Evolutionary conservation across 2,797 vertebrate species (phyloP), one percentile per base, ranked within the genome.

Genomic region (Iguana delicatissima): DNA sequence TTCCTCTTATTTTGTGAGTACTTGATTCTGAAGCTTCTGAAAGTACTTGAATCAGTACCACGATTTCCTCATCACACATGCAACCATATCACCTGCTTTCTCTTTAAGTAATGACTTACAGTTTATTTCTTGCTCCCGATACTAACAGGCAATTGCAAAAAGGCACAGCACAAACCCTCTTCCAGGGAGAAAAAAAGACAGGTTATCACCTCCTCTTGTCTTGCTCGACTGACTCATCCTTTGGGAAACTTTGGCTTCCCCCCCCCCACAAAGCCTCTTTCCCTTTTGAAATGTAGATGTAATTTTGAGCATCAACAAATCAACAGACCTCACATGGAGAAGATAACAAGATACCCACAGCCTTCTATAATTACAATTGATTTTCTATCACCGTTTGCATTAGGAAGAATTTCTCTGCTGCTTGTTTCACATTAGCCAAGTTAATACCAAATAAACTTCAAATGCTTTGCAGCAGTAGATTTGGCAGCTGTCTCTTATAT

Each of bases 271-370:
- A 69, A 64, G 55, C 38, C 50, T 52, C 67, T 50, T 86, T 22
- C 3, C 32, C 88, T 79, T 84, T 57, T 84, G 64, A 86, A 84
- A 79, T 87, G 85, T 59, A 83, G 80, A 86, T 92, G 80, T 86
- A 85, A 89, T 91, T 79, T 93, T n/a, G 52, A 87, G 77, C 69
- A 84, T n/a, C 73, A 92, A 81, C 80, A 76, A 86, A 91, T 62
- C 72, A 86, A 22, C 67, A 9, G 55, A 67, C 24, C 16, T 77
- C 38, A 42, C 77, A 72, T 24, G n/a, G 42, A 85, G 64, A 87
- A 79, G 80, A 87, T 89, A 90, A 62, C 86, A 57, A 89, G 67
- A 24, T 72, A 84, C 85, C 73, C 85, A n/a, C 32, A 6, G 85
- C 46, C 67, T 35, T 64, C 42, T 80, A 82, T 86, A 80, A 85